Evolutionary conservation across 23 tunicate genomes (phyloP), one percentile per base, ranked within the genome.

Genomic region (Pegea sp.): DNA sequence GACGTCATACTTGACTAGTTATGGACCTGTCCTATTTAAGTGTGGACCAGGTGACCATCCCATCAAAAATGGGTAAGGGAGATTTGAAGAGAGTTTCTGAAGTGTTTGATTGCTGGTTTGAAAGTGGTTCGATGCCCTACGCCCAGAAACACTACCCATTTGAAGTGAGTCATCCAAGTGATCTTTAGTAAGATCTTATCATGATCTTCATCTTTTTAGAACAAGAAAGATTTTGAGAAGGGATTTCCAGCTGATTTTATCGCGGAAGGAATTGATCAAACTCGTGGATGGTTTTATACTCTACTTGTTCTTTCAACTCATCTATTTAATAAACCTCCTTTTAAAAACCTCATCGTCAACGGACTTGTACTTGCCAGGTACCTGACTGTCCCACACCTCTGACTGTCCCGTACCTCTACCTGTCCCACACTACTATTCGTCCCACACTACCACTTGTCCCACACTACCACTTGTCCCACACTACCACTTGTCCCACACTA

Each of bases 81-180:
- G 70, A 59, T 28, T 42, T 91, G 7, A 63, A 69, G 3, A 64
- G 93, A 18, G 59, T 91, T 13, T 54, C 75, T 18, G 93, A 79
- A 61, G 99, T 91, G 6, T 91, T 91, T 46, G 99, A 91, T 72
- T 91, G 99, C 52, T 91, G 99, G 99, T 91, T 91, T 42, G 99
- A 91, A 49, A 72, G 86, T 59, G 99, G 99, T 22, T 67, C 99
- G 16, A 91, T 91, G 99, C 99, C 99, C 3, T 91, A 91, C 56
- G 93, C 99, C 21, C 99, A 91, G 44, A 62, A 64, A 63, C 99
- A 91, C 62, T 91, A 91, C 60, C 99, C 99, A 3, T 91, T 91
- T 49, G 99, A 91, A 65, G 93, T 80, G 50, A 32, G 61, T 16
- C 43, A 24, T 11, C n/a, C 18, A 5, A 20, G 19, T 51, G n/a